Conservation (phyloP, 2,113 vertebrate genomes). For the Oncorhynchus tshawytscha region DNA sequence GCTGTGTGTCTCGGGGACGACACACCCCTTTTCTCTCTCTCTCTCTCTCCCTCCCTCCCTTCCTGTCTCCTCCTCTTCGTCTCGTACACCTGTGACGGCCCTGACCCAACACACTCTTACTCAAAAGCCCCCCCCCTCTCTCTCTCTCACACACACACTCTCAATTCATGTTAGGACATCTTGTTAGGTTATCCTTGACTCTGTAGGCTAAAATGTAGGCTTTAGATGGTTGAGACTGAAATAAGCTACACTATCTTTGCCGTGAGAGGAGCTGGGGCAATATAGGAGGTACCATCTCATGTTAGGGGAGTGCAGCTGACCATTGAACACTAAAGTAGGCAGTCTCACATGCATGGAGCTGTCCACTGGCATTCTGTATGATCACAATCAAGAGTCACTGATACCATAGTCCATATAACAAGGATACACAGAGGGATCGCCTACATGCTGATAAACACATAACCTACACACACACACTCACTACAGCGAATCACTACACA, state of each 20-base stretch:
- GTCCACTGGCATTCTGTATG: not conserved
- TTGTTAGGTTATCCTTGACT: too few relatives aligned
- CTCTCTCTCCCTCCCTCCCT: not conserved
- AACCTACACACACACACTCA: not conserved
- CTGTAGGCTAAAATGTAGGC: too few relatives aligned
- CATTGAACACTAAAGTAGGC: not conserved
- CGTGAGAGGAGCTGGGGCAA: too few relatives aligned
- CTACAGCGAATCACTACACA: not conserved
- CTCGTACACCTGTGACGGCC: slow-evolving; percentile 2
- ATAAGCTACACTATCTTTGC: too few relatives aligned
- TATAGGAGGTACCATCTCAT: too few relatives aligned
- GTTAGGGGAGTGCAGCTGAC: not conserved
- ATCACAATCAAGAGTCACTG: not conserved
- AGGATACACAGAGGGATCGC: not conserved
- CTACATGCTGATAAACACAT: not conserved
- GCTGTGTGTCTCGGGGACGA: slow-evolving; percentile 3
- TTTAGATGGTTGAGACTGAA: too few relatives aligned
- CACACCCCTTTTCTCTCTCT: slow-evolving; percentile 26
- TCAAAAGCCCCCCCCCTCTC: not conserved
- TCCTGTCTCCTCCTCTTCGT: not conserved
- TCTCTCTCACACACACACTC: slow-evolving; percentile 3
- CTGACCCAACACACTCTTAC: not conserved
- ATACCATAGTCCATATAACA: not conserved
- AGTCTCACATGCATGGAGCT: not conserved
- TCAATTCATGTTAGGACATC: not conserved